These are phyloP conservation scores for Drosophila bipectinata DNA, from an alignment of 1,140 invertebrate genomes.

Conservation along the genomic window DNA sequence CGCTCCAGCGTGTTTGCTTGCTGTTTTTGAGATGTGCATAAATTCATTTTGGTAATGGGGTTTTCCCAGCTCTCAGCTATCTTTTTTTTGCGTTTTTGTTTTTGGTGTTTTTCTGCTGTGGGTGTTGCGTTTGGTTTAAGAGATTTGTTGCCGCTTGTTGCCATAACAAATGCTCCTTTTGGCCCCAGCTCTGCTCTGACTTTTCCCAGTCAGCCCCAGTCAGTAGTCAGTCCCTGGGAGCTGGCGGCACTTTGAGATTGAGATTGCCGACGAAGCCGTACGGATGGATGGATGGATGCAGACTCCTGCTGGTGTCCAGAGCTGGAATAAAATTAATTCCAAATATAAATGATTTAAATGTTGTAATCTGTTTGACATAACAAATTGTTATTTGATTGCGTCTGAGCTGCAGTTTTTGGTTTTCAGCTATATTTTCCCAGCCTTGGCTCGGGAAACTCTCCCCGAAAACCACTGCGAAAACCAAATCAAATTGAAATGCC, in stretches of 20 bases:
- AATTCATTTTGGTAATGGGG: slow-evolving; percentile 79
- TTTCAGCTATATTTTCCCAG: slow-evolving; percentile 5
- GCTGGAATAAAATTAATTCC: slow-evolving; percentile 59
- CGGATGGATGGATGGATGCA: slow-evolving; percentile 17
- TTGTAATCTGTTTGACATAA: slow-evolving; percentile 48
- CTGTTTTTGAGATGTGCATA: slow-evolving; percentile 77
- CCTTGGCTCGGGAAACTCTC: neutral
- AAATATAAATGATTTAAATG: slow-evolving; percentile 61
- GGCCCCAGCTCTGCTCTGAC: slow-evolving; percentile 23
- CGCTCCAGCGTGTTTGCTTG: slow-evolving; percentile 56
- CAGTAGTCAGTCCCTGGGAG: slow-evolving; percentile 13
- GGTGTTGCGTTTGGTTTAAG: slow-evolving; percentile 58
- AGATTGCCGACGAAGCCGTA: slow-evolving; percentile 31
- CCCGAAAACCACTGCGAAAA: slow-evolving; percentile 21
- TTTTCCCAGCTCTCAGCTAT: slow-evolving; percentile 61
- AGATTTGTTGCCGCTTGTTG: slow-evolving; percentile 64
- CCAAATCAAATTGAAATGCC: slow-evolving; percentile 16
- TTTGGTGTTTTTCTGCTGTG: slow-evolving; percentile 36
- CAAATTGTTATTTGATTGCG: slow-evolving; percentile 54
- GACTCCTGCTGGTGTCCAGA: slow-evolving; percentile 42
- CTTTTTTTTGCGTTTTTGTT: slow-evolving; percentile 13
- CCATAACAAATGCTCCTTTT: slow-evolving; percentile 60
- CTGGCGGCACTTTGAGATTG: slow-evolving; percentile 36
- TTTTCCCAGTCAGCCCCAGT: slow-evolving; percentile 7
- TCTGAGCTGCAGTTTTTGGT: slow-evolving; percentile 23